Evolutionary conservation across 2,113 vertebrate genomes (phyloP).

Genomic region (Ivindomyrus marchei): DNA sequence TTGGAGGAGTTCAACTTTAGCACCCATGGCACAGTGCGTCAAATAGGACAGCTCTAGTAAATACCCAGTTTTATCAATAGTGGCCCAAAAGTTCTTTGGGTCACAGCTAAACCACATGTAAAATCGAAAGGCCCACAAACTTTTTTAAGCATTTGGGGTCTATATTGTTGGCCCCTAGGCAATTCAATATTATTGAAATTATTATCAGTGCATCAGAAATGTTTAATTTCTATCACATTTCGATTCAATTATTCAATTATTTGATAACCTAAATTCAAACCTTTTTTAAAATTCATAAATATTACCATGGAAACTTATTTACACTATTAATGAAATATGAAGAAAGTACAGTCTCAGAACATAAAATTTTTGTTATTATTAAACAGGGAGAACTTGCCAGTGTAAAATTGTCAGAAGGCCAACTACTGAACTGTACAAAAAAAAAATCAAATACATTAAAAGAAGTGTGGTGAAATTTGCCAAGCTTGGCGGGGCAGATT

Average conservation of each 20-base stretch:
- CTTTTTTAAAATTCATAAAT: neutral
- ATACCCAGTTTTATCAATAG: neutral
- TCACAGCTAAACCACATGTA: neutral
- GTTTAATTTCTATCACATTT: neutral
- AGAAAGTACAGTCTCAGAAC: neutral
- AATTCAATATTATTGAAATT: neutral
- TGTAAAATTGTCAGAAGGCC: neutral
- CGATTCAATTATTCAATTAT: neutral
- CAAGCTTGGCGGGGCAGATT: too few species aligned
- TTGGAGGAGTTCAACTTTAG: neutral
- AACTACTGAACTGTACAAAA: too few species aligned
- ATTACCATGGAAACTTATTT: neutral
- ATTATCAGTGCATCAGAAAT: neutral
- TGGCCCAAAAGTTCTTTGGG: neutral
- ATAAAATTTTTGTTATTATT: neutral
- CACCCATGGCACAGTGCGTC: neutral
- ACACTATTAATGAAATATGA: neutral
- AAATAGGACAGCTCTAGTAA: neutral
- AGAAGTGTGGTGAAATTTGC: too few species aligned
- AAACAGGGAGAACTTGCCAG: neutral
- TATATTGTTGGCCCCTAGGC: neutral
- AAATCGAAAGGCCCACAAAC: neutral
- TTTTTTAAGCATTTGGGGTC: neutral
- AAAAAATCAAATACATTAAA: too few species aligned
- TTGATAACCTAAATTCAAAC: neutral